phyloP scores from a whole-genome alignment of 2,113 vertebrate species.

The Xiphophorus couchianus region DNA sequence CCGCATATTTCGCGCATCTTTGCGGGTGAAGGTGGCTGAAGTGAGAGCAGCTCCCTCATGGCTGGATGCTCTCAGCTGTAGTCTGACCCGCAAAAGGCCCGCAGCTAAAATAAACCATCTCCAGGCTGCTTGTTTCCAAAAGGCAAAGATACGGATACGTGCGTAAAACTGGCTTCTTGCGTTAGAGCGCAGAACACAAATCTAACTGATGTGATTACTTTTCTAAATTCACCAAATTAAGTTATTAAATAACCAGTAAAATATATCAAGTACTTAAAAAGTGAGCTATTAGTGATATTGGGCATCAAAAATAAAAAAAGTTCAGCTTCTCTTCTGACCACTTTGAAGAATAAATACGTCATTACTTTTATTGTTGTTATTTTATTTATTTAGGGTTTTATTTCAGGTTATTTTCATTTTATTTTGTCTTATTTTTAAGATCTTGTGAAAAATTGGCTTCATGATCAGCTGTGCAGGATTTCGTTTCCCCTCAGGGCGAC shows the following conservation, averaged over 20 bases:
- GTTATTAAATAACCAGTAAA: background rate
- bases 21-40: conserved; percentile 50
- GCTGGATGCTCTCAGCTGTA: conserved; percentile 42
- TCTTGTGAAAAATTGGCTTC: conserved; percentile 16
- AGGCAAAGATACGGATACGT: conserved; percentile 1
- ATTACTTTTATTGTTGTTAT: background rate
- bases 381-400: background rate
- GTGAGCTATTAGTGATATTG: background rate
- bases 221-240: background rate
- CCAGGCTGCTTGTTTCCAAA: background rate
- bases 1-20: conserved; percentile 25
- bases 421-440: background rate
- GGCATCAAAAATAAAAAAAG: background rate
- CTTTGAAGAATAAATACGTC: background rate
- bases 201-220: background rate
- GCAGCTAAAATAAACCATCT: conserved; percentile 27
- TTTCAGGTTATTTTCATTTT: background rate
- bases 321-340: background rate
- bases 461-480: conserved; percentile 50
- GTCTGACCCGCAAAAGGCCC: conserved; percentile 38
- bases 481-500: conserved; percentile 50
- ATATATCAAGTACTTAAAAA: background rate
- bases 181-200: background rate
- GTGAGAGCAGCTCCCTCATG: conserved; percentile 53
- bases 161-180: background rate